These are phyloP conservation scores for Lepas anatifera DNA, from an alignment of 2,888 invertebrate genomes.

Conservation along the genomic window DNA sequence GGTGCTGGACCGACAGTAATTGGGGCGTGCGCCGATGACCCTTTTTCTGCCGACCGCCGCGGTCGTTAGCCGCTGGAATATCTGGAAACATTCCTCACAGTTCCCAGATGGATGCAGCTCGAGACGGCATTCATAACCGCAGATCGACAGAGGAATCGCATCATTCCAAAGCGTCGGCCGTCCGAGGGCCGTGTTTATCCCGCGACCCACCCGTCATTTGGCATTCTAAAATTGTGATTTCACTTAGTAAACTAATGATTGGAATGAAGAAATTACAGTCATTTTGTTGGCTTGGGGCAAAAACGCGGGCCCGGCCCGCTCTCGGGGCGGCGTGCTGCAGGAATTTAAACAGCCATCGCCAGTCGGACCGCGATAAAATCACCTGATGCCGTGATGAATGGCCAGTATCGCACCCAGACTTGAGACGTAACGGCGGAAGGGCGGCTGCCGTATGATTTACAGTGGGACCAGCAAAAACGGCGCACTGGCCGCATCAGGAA, in stretches of 20 bases:
- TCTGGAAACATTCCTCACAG: neutral
- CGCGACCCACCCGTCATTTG: neutral
- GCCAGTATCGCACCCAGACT: slow-evolving; percentile 6
- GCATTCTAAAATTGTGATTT: slow-evolving; percentile 11
- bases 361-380: neutral
- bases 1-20: neutral
- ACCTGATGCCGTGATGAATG: neutral
- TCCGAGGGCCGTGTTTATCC: neutral
- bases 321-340: neutral
- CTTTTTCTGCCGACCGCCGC: neutral
- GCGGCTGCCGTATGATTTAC: slow-evolving; percentile 10
- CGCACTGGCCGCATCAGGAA: neutral
- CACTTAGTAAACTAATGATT: slow-evolving; percentile 14
- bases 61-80: neutral
- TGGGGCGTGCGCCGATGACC: slow-evolving; percentile 1
- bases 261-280: slow-evolving; percentile 13
- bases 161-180: neutral
- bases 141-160: slow-evolving; percentile 1
- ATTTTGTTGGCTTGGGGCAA: slow-evolving; percentile 1
- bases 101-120: neutral
- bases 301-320: neutral
- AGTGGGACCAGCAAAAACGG: neutral
- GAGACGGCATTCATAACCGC: neutral
- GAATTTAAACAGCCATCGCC: neutral
- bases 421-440: slow-evolving; percentile 8